A percentile compares a stretch with the other conserved stretches of the same genome.
Evolutionary conservation across 2,113 vertebrate species (phyloP).

Genomic region (Bolborhynchus lineola): DNA sequence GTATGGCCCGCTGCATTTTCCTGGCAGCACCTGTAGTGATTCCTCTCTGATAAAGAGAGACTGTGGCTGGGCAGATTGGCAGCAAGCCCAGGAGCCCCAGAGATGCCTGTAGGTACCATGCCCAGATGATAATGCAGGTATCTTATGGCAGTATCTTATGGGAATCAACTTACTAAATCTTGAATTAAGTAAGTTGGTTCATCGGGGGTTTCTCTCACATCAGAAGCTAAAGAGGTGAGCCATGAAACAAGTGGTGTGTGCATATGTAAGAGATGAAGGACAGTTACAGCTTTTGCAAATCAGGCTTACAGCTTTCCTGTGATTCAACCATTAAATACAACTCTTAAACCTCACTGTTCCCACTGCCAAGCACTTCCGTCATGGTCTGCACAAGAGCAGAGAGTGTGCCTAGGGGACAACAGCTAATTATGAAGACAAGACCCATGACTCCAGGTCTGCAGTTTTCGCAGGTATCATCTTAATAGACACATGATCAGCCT

Average conservation of each 20-base stretch:
- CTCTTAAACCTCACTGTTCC: neutral
- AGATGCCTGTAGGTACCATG: neutral
- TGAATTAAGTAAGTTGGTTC: neutral
- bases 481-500: neutral
- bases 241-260: neutral
- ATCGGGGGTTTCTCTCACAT: neutral
- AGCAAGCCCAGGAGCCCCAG: neutral
- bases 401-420: neutral
- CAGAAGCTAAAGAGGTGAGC: neutral
- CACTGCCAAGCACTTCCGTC: neutral
- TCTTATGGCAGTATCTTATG: neutral
- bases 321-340: neutral
- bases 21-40: too few species aligned
- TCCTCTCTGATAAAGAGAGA: neutral
- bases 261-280: neutral
- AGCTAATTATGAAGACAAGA: neutral
- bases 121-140: neutral
- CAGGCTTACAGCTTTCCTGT: neutral
- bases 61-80: fast-evolving
- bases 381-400: neutral
- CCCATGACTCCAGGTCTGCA: neutral
- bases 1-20: too few species aligned
- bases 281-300: neutral
- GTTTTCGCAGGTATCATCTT: neutral
- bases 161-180: neutral